A percentile compares a stretch with the other conserved stretches of the same genome.
Conservation (phyloP, 2,113 vertebrate species). For the Hystrix brachyura region DNA sequence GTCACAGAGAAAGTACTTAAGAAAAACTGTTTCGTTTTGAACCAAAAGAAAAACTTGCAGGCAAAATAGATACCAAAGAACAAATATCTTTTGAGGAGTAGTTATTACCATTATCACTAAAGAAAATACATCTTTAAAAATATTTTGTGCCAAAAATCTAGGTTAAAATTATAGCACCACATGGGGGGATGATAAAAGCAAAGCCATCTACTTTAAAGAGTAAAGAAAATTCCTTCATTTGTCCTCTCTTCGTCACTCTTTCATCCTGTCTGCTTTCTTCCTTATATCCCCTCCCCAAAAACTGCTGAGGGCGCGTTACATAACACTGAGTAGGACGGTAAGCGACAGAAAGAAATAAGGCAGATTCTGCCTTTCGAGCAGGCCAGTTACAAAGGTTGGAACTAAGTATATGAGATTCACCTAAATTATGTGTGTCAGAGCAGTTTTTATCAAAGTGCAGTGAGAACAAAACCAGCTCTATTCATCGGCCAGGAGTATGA, state of each 20-base stretch:
- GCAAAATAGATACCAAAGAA: constrained; percentile 16
- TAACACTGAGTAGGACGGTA: background rate
- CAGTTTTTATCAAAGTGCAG: background rate
- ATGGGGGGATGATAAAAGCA: constrained; percentile 13
- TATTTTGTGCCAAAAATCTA: constrained; percentile 29
- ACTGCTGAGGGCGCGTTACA: background rate
- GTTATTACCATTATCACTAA: background rate
- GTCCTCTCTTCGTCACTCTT: background rate
- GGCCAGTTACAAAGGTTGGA: background rate
- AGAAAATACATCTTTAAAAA: constrained; percentile 38
- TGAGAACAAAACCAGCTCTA: background rate
- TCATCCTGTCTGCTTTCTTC: background rate
- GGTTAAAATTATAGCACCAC: background rate
- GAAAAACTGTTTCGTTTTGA: background rate
- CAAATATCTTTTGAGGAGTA: background rate
- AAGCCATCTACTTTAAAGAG: background rate
- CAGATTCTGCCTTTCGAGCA: background rate
- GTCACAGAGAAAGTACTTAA: background rate
- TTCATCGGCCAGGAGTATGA: background rate
- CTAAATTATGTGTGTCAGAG: background rate
- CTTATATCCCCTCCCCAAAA: background rate
- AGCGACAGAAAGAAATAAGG: background rate
- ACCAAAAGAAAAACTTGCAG: background rate
- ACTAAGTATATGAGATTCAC: background rate
- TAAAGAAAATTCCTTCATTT: background rate